Conservation (phyloP, 2,113 vertebrate species). For the Actenoides lindsayi region DNA sequence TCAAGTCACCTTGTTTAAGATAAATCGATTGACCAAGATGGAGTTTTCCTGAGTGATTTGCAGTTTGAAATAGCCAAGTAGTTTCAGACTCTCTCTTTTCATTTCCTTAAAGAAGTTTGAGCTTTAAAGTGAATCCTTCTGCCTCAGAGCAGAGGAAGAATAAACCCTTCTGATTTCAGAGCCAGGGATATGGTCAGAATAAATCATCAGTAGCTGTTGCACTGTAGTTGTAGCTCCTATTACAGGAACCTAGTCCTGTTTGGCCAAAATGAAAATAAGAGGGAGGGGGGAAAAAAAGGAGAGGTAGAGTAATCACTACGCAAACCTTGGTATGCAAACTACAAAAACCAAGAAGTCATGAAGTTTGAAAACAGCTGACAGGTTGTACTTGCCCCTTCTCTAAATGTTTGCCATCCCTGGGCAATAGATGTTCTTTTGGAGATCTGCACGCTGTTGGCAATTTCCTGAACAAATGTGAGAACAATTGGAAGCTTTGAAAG, state of each 20-base stretch:
- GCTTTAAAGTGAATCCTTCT: slow-evolving; percentile 12
- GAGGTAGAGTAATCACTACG: background rate
- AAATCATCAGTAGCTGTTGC: fast-evolving
- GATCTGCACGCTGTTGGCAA: background rate
- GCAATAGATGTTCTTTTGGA: background rate
- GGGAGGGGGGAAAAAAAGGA: background rate
- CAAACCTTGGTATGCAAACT: background rate
- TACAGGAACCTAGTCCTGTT: background rate
- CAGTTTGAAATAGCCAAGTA: background rate
- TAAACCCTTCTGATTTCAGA: background rate
- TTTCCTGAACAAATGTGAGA: background rate
- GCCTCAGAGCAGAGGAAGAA: background rate
- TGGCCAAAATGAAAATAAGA: background rate
- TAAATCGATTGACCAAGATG: background rate
- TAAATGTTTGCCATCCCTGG: background rate
- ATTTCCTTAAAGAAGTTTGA: slow-evolving; percentile 21
- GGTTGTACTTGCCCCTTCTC: background rate
- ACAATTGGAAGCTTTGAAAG: background rate
- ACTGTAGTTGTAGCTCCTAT: background rate
- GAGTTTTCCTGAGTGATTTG: slow-evolving; percentile 22
- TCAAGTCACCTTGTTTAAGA: background rate
- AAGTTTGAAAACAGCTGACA: background rate
- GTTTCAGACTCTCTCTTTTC: slow-evolving; percentile 5
- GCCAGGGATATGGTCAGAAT: background rate
- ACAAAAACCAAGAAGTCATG: background rate